Conservation (phyloP, 2,888 invertebrate genomes). For the Iselma pallidipennis region DNA sequence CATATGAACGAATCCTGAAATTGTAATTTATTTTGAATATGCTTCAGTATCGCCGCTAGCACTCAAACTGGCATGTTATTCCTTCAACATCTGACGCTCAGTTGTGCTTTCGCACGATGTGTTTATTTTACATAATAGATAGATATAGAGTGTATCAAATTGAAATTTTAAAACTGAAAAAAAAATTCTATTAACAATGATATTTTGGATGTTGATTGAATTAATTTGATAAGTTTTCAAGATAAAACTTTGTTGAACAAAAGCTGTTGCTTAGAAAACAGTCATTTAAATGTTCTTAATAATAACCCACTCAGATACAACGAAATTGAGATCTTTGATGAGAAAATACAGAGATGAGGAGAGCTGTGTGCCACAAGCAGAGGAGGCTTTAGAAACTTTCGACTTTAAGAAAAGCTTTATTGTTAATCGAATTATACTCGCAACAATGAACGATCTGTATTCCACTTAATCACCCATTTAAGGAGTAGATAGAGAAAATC, state of each 20-base stretch:
- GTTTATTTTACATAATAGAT: slow-evolving; percentile 47
- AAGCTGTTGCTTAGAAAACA: background rate
- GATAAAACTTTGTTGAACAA: too few relatives aligned
- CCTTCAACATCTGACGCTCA: slow-evolving; percentile 43
- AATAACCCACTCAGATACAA: background rate
- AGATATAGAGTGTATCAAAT: slow-evolving; percentile 12
- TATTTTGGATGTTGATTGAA: too few relatives aligned
- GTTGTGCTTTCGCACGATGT: slow-evolving; percentile 50
- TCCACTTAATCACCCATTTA: background rate
- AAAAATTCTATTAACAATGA: too few relatives aligned
- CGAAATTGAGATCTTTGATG: background rate
- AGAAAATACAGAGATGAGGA: background rate
- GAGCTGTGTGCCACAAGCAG: background rate
- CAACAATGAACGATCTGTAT: background rate
- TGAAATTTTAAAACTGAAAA: background rate
- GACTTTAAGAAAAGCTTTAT: background rate
- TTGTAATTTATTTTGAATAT: slow-evolving; percentile 44
- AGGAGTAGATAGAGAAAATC: background rate
- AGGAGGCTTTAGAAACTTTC: background rate
- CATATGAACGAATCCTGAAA: slow-evolving; percentile 30
- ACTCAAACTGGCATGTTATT: slow-evolving; percentile 40
- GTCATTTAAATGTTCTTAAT: background rate
- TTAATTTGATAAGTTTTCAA: too few relatives aligned
- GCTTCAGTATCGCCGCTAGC: slow-evolving; percentile 36
- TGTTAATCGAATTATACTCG: background rate